Evolutionary conservation across 2,113 vertebrate genomes (phyloP), one percentile per base, ranked within the genome.

Genomic region (Ciconia stormi): DNA sequence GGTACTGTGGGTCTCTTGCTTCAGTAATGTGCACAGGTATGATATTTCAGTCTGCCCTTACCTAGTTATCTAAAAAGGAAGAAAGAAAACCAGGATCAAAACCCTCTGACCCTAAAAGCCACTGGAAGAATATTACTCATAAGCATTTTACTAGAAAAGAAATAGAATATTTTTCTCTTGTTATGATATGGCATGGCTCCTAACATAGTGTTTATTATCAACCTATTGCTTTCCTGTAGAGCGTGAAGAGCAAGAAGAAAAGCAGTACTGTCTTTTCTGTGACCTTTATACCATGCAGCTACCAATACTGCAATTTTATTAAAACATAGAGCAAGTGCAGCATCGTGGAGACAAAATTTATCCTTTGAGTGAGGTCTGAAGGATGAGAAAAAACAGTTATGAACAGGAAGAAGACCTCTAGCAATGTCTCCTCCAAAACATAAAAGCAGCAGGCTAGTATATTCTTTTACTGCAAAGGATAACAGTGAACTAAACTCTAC

Each of bases 11-110:
- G 29, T 90, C 83, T 73, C 88, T 95, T 80, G 85, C 87, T 88
- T 91, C 94, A 88, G 91, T 97, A 19, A 85, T 97, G 79, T 96
- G 93, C 61, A 96, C 93, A 93, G 89, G 87, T 93, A 82, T 23
- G 83, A 17, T 53, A 42, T 29, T 69, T 89, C 69, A 85, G 15
- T 40, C 53, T 70, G 8, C 8, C 12, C 3, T 52, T 73, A 46
- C 4, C 16, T 16, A 56, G 34, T 40, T 82, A 61, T 23, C 25
- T 4, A 32, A 25, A 92, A 73, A 44, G 29, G 9, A 62, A 70
- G 32, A 26, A 7, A 58, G 47, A 85, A 86, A 87, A 56, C 1
- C 14, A 29, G 20, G 7, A 71, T 76, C 29, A 89, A 81, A 95
- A 69, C 2, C 3, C 3, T 87, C 22, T 40, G 30, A 21, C 6